A percentile compares a stretch with the other conserved stretches of the same genome.
phyloP scores from a whole-genome alignment of 2,888 invertebrate species.

The Cataglyphis altisquamis region DNA sequence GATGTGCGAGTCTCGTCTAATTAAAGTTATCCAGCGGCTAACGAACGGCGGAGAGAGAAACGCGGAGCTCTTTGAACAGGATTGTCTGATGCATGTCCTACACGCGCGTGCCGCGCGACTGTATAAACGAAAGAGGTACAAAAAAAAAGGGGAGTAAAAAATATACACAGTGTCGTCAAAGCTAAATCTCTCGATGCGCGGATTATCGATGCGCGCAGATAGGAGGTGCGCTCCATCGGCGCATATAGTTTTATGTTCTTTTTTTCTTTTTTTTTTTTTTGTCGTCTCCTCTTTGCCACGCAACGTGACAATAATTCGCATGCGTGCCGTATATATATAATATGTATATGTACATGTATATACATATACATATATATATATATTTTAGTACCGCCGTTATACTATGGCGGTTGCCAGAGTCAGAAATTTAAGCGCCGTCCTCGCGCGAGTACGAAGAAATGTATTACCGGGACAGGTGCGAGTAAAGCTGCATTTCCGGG shows the following conservation, averaged over 20 bases:
- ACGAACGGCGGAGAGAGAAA: constrained; percentile 59
- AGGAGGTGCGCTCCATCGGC: constrained; percentile 38
- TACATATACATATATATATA: neutral
- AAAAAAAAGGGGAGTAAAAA: constrained; percentile 39
- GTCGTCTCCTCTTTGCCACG: constrained; percentile 13
- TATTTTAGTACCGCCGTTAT: constrained; percentile 9
- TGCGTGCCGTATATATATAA: constrained; percentile 34
- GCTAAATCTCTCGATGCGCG: constrained; percentile 51
- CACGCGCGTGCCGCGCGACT: constrained; percentile 43
- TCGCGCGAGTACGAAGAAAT: constrained; percentile 51
- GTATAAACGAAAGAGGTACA: constrained; percentile 36
- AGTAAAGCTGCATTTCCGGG: constrained; percentile 53
- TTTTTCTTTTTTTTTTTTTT: constrained; percentile 37
- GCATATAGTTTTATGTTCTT: constrained; percentile 3
- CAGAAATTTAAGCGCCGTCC: constrained; percentile 45
- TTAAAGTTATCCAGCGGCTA: constrained; percentile 73
- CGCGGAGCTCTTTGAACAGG: constrained; percentile 23
- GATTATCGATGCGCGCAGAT: constrained; percentile 52
- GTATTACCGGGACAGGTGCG: constrained; percentile 53
- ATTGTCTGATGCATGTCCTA: constrained; percentile 25
- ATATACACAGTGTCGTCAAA: constrained; percentile 30
- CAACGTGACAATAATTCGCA: constrained; percentile 48
- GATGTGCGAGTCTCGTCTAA: constrained; percentile 69
- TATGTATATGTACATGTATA: neutral
- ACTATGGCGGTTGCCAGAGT: constrained; percentile 24